Evolutionary conservation across 2,797 vertebrate genomes (phyloP).

Genomic region (Anas acuta): DNA sequence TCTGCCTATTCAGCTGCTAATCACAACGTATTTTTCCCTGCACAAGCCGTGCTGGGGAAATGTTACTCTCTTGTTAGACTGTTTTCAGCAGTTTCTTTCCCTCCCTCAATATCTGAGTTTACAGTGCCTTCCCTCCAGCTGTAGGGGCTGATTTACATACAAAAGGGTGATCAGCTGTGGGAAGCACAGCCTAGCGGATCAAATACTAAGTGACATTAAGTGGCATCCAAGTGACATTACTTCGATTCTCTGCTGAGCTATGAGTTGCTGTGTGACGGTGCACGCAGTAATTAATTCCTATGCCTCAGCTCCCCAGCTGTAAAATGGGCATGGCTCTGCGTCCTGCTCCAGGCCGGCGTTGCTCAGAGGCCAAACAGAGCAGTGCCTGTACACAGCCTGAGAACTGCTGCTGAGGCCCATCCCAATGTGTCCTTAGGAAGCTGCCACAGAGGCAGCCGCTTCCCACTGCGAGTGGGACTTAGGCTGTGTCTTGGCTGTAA

Average conservation of each 20-base stretch:
- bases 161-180: constrained; percentile 49
- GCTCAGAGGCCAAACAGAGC: background rate
- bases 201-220: constrained; percentile 62
- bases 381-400: background rate
- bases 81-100: background rate
- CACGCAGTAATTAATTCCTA: constrained; percentile 40
- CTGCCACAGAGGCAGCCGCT: background rate
- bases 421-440: background rate
- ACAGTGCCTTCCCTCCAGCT: background rate
- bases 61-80: background rate
- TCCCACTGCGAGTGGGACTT: background rate
- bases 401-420: background rate
- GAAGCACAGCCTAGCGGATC: constrained; percentile 40
- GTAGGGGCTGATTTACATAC: constrained; percentile 45
- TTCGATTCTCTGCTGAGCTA: constrained; percentile 55
- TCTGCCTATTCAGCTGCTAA: background rate
- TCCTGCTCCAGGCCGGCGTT: background rate
- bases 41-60: background rate
- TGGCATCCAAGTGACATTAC: constrained; percentile 56
- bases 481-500: background rate
- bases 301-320: constrained; percentile 11
- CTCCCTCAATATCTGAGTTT: background rate
- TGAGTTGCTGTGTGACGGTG: constrained; percentile 29
- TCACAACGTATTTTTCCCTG: background rate
- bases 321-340: background rate